Evolutionary conservation across 2,797 vertebrate species (phyloP).

Genomic region (Lerista edwardsae): DNA sequence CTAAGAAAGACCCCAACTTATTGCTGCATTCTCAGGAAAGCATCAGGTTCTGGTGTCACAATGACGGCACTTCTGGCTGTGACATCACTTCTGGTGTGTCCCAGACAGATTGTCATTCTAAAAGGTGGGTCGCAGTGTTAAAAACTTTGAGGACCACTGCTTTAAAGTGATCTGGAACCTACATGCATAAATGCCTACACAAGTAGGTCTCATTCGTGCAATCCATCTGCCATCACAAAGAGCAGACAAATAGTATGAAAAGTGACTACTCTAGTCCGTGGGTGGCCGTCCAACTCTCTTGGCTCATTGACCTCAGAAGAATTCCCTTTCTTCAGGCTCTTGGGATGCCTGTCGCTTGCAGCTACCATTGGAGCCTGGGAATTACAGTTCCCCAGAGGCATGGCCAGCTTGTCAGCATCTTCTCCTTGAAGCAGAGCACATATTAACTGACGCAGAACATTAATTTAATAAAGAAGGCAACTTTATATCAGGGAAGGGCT

Average conservation of each 20-base stretch:
- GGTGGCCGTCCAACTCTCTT: neutral
- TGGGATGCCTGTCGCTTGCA: neutral
- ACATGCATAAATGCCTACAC: neutral
- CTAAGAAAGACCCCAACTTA: too few species aligned
- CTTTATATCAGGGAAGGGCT: neutral
- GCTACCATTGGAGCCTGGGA: neutral
- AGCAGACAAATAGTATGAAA: neutral
- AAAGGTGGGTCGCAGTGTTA: too few species aligned
- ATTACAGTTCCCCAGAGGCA: neutral
- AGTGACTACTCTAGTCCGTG: neutral
- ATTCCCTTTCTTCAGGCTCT: neutral
- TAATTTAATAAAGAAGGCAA: constrained; percentile 5
- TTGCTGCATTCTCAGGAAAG: too few species aligned
- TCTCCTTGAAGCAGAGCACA: neutral
- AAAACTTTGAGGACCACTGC: too few species aligned
- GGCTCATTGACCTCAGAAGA: neutral
- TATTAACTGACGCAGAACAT: constrained; percentile 7
- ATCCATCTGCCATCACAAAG: neutral
- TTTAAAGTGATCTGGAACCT: neutral
- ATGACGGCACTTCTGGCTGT: too few species aligned
- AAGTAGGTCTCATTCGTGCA: neutral
- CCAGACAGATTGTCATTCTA: too few species aligned
- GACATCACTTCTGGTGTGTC: too few species aligned
- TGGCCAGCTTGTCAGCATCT: neutral
- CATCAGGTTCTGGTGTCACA: too few species aligned